Percentiles rank a stretch among this genome's conserved stretches.
Conservation (phyloP, 2,113 vertebrate species). For the Ceyx melanurus region DNA sequence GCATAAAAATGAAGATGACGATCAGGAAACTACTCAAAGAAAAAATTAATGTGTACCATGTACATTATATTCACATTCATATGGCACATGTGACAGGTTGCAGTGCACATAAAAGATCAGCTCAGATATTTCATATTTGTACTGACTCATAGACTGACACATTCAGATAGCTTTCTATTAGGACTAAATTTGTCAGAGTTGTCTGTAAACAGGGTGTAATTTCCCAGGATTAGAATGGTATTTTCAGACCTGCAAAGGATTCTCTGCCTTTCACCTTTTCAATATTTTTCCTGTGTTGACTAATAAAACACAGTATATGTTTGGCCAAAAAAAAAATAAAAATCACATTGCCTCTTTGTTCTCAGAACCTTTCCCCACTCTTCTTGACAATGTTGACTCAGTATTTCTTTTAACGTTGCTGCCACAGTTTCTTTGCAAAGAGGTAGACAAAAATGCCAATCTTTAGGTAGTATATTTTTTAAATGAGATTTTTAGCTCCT, state of each 20-base stretch:
- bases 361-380: background rate
- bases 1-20: background rate
- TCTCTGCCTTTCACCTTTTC: background rate
- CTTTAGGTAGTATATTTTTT: background rate
- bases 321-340: background rate
- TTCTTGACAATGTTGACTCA: background rate
- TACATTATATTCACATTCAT: background rate
- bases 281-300: background rate
- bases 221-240: background rate
- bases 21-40: background rate
- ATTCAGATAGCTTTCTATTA: background rate
- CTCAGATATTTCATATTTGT: background rate
- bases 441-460: background rate
- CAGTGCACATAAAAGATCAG: background rate
- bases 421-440: background rate
- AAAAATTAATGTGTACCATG: background rate
- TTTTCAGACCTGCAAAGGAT: background rate
- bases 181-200: background rate
- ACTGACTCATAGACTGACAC: background rate
- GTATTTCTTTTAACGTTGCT: background rate
- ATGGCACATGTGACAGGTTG: background rate
- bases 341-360: background rate
- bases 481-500: background rate
- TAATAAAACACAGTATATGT: rapidly evolving
- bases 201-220: background rate